A percentile compares a stretch with the other conserved stretches of the same genome.
phyloP scores from a whole-genome alignment of 1,140 invertebrate genomes.

The Pseudobourletiella spinata region DNA sequence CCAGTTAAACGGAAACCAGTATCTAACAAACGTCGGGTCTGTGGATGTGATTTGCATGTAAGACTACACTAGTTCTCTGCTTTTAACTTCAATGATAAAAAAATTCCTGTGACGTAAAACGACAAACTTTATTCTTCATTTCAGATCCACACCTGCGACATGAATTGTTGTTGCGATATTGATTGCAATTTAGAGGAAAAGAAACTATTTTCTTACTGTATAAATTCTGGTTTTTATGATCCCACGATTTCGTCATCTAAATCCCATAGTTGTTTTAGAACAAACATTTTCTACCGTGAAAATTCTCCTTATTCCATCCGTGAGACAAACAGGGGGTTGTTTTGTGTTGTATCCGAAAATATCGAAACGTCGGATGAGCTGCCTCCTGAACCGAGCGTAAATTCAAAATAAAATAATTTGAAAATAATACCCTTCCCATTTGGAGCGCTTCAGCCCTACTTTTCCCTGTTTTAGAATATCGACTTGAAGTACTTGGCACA shows the following conservation, averaged over 20 bases:
- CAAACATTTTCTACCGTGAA: constrained; percentile 43
- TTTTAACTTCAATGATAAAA: too few species aligned
- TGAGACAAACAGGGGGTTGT: constrained; percentile 44
- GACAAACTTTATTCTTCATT: too few species aligned
- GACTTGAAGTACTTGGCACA: neutral
- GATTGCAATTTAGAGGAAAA: constrained; percentile 52
- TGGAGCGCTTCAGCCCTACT: too few species aligned
- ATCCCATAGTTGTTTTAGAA: constrained; percentile 41
- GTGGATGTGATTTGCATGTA: constrained; percentile 33
- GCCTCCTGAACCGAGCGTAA: constrained; percentile 8
- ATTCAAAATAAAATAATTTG: neutral
- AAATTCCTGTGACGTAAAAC: too few species aligned
- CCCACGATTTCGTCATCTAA: neutral
- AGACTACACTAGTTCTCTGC: too few species aligned
- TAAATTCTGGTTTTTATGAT: constrained; percentile 30
- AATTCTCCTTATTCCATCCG: constrained; percentile 42
- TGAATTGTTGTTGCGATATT: constrained; percentile 65
- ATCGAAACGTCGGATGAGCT: neutral
- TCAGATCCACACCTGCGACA: constrained; percentile 54
- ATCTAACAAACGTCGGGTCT: constrained; percentile 21
- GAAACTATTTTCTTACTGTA: constrained; percentile 50
- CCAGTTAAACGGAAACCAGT: constrained; percentile 16
- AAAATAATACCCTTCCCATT: too few species aligned
- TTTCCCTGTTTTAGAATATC: constrained; percentile 1
- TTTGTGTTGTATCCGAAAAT: constrained; percentile 53